phyloP scores from a whole-genome alignment of 2,888 invertebrate species.

The Cephus pulcher region DNA sequence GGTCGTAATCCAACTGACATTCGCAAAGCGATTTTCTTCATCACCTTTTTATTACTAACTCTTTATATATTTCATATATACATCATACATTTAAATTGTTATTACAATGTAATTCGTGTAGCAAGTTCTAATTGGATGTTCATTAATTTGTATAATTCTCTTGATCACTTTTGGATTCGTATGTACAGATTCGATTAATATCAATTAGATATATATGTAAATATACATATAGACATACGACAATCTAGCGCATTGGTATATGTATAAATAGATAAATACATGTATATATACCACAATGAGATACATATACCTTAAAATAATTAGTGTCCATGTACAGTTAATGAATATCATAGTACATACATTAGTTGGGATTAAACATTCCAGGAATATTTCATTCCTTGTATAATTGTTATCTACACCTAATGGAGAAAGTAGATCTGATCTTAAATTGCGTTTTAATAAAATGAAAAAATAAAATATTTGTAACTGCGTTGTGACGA shows the following conservation, averaged over 20 bases:
- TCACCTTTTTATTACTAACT: conserved; percentile 3
- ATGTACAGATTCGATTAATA: conserved; percentile 19
- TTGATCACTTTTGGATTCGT: conserved; percentile 9
- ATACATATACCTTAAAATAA: conserved; percentile 13
- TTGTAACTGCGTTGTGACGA: background rate
- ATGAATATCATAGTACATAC: conserved; percentile 13
- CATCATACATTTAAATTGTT: background rate
- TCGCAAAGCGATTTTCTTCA: background rate
- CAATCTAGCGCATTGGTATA: background rate
- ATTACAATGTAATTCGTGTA: conserved; percentile 1
- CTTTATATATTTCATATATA: conserved; percentile 4
- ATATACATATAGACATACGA: conserved; percentile 8
- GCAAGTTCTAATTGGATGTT: background rate
- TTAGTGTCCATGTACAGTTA: conserved; percentile 8
- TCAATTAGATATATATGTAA: conserved; percentile 10
- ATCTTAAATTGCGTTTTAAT: background rate
- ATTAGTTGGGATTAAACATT: conserved; percentile 8
- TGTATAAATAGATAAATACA: background rate
- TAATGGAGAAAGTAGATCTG: background rate
- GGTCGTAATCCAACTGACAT: background rate
- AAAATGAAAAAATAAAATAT: background rate
- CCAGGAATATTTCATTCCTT: background rate
- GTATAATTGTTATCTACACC: background rate
- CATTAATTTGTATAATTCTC: background rate
- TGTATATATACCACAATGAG: conserved; percentile 10